These are phyloP conservation scores for Drosophila subquinaria DNA, from an alignment of 2,888 invertebrate genomes.

Conservation along the genomic window DNA sequence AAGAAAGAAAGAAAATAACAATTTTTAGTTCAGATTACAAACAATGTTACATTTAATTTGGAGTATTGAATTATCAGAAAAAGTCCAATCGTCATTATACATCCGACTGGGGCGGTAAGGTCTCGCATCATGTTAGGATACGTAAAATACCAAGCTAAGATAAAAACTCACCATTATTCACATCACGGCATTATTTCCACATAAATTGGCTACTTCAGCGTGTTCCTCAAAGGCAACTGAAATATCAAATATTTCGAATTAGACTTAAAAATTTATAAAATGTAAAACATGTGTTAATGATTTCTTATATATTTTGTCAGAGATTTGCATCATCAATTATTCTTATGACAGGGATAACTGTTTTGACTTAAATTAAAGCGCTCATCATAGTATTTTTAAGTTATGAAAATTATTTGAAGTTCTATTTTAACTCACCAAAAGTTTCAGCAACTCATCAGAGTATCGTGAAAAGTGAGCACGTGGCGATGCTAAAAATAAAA, in stretches of 20 bases:
- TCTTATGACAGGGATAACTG: constrained; percentile 58
- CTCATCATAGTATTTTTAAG: constrained; percentile 44
- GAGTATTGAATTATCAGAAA: constrained; percentile 33
- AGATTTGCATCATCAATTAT: constrained; percentile 47
- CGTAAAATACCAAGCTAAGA: not conserved
- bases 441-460: not conserved
- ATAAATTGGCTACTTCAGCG: accelerated
- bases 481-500: constrained; percentile 22
- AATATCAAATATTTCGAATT: constrained; percentile 5
- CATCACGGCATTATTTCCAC: not conserved
- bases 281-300: not conserved
- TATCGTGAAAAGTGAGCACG: constrained; percentile 5
- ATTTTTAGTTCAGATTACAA: not conserved
- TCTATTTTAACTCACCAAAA: constrained; percentile 24
- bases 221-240: not conserved
- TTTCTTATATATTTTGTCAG: constrained; percentile 5
- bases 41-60: not conserved
- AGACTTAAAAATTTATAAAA: not conserved
- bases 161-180: not conserved
- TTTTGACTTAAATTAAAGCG: constrained; percentile 32
- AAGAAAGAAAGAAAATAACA: not conserved
- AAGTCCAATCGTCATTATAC: constrained; percentile 56
- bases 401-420: not conserved
- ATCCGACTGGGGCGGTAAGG: constrained; percentile 66
- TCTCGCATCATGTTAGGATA: constrained; percentile 36